Percentiles rank a stretch among this genome's conserved stretches.
Evolutionary conservation across 2,888 invertebrate species (phyloP).

Genomic region (Chymomyza amoena): DNA sequence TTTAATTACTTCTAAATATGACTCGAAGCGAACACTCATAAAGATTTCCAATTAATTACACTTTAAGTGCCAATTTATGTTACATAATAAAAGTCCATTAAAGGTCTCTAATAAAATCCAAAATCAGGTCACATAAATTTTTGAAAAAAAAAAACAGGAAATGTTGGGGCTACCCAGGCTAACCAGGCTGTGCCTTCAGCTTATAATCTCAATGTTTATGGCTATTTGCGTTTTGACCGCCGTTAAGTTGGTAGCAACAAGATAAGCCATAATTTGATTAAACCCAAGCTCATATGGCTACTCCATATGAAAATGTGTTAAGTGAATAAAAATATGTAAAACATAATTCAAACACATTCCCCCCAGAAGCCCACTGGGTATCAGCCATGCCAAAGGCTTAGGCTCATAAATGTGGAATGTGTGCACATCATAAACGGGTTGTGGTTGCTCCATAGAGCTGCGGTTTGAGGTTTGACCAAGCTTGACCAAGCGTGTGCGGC

Average conservation of each 20-base stretch:
- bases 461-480: conserved; percentile 15
- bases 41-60: conserved; percentile 54
- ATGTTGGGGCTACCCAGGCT: not conserved
- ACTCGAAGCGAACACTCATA: conserved; percentile 22
- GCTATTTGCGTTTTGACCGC: conserved; percentile 70
- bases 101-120: conserved; percentile 24
- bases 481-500: conserved; percentile 53
- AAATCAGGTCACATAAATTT: conserved; percentile 3
- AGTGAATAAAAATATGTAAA: conserved; percentile 72
- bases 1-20: not conserved
- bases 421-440: conserved; percentile 53
- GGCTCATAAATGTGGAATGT: conserved; percentile 47
- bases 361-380: not conserved
- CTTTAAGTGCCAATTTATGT: conserved; percentile 32
- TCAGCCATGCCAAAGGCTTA: conserved; percentile 46
- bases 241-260: conserved; percentile 51
- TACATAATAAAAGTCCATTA: conserved; percentile 32
- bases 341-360: conserved; percentile 62
- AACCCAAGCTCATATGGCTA: conserved; percentile 16
- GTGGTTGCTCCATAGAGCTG: not conserved
- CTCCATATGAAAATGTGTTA: conserved; percentile 49
- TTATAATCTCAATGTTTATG: conserved; percentile 69
- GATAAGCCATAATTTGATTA: conserved; percentile 71
- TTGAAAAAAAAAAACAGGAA: not conserved
- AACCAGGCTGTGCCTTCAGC: not conserved